A percentile compares a stretch with the other conserved stretches of the same genome.
phyloP scores from a whole-genome alignment of 2,113 vertebrate genomes.

The Meleagris gallopavo region DNA sequence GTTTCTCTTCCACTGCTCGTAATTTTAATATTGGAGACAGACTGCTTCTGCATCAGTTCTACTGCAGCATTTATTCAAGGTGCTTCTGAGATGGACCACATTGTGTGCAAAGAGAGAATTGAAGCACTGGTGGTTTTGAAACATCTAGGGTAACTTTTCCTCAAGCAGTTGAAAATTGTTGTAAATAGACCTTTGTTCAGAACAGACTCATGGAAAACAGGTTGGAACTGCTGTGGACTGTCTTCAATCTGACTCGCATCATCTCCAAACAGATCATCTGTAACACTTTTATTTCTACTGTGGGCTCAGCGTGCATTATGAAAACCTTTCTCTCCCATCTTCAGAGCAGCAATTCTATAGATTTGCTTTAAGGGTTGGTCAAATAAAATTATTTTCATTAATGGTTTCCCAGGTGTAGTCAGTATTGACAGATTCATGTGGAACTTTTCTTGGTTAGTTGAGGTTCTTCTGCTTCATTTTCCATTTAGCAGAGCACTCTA shows the following conservation, averaged over 20 bases:
- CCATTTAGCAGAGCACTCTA: constrained; percentile 56
- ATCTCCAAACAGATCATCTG: constrained; percentile 4
- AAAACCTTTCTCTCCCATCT: neutral
- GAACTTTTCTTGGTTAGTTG: neutral
- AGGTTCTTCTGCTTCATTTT: constrained; percentile 46
- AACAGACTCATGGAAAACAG: neutral
- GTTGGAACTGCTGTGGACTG: neutral
- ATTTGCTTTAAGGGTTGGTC: neutral
- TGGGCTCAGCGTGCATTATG: neutral
- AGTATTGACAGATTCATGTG: neutral
- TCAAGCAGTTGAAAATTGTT: constrained; percentile 41
- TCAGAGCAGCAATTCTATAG: constrained; percentile 23
- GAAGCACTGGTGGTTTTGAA: constrained; percentile 39
- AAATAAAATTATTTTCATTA: neutral
- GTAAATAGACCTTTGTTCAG: constrained; percentile 14
- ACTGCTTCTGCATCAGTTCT: neutral
- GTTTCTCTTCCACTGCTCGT: neutral
- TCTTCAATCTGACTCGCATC: neutral
- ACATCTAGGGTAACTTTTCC: constrained; percentile 50
- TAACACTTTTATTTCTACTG: neutral
- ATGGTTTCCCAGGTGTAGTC: constrained; percentile 6
- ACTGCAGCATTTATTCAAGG: neutral
- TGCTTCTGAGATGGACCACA: constrained; percentile 20
- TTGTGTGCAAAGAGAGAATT: neutral
- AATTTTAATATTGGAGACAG: neutral